phyloP scores from a whole-genome alignment of 2,797 vertebrate genomes.

The Squalus acanthias region DNA sequence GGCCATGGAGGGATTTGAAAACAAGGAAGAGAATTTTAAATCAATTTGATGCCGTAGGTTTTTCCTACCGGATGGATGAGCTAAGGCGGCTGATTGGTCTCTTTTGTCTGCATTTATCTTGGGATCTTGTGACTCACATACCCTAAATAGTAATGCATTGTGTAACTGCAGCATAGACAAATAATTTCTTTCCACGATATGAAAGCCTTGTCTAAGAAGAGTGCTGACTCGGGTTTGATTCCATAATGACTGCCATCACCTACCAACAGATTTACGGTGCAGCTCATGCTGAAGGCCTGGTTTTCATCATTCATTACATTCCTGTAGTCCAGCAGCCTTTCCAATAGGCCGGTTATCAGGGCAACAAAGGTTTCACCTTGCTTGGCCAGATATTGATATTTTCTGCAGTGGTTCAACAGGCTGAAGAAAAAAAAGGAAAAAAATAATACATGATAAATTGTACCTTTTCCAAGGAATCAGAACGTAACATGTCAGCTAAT shows the following conservation, averaged over 20 bases:
- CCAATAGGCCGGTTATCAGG: slow-evolving; percentile 48
- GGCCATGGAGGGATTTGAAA: too few species aligned
- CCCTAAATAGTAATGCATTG: neutral
- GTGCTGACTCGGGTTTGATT: neutral
- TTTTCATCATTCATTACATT: slow-evolving; percentile 50
- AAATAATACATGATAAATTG: neutral
- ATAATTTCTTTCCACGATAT: neutral
- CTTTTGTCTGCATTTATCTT: neutral
- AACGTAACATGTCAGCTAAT: neutral
- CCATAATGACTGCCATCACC: neutral
- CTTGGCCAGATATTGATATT: slow-evolving; percentile 44
- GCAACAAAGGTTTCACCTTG: slow-evolving; percentile 44
- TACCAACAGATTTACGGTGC: slow-evolving; percentile 54
- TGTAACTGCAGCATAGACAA: neutral
- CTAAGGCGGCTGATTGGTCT: neutral
- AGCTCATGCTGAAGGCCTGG: slow-evolving; percentile 55
- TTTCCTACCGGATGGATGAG: too few species aligned
- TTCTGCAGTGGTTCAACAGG: slow-evolving; percentile 47
- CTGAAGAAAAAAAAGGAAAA: slow-evolving; percentile 40
- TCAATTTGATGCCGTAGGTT: too few species aligned
- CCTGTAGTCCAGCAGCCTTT: slow-evolving; percentile 52
- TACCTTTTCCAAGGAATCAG: neutral
- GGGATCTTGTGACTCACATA: neutral
- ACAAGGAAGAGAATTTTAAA: too few species aligned
- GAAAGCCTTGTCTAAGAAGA: neutral